Evolutionary conservation across 1,140 invertebrate genomes (phyloP), one percentile per base, ranked within the genome.

Genomic region (Prorops nasuta): DNA sequence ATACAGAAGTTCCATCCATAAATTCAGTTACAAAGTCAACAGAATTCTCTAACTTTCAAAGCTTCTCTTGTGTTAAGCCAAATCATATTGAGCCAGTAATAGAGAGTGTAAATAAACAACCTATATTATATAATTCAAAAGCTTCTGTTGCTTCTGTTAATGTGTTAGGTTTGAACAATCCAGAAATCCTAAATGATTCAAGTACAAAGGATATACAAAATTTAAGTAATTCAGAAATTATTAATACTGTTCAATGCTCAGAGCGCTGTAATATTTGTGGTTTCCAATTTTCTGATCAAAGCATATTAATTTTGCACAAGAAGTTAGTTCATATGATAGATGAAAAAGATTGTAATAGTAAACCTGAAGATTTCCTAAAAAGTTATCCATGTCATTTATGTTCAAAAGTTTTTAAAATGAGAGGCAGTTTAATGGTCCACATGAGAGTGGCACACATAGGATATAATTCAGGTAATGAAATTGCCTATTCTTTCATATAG

Each of bases 381-480:
- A 81, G 80, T 63, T 89, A 87, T 64, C 81, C 86, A 21, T 92
- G 90, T 69, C 85, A 90, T 64, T 73, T 90, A 16, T 92, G 90
- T 62, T 78, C 84, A 1, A 90, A 90, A 68, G 81, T 83, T 37
- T 91, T 91, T 61, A 89, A 88, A 70, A 89, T 89, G 84, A 80
- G 84, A 57, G 89, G 89, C 3, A 90, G 88, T 49, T 65, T 92
- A 1, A 88, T 90, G 81, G 84, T 92, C 2, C 90, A 92, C 75
- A 81, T 89, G 61, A 80, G 87, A 69, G 87, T 91, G 16, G 86
- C 88, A 0, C 89, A 92, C 73, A 82, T 81, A 56, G 80, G 82
- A 20, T 76, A 67, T 28, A 71, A 68, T 67, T 54, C 58, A 43
- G 65, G 71, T 68, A 62, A 63, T 38, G 1, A 28, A 44, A 18